phyloP scores from a whole-genome alignment of 2,888 invertebrate species.

The Anagyrus pseudococci region DNA sequence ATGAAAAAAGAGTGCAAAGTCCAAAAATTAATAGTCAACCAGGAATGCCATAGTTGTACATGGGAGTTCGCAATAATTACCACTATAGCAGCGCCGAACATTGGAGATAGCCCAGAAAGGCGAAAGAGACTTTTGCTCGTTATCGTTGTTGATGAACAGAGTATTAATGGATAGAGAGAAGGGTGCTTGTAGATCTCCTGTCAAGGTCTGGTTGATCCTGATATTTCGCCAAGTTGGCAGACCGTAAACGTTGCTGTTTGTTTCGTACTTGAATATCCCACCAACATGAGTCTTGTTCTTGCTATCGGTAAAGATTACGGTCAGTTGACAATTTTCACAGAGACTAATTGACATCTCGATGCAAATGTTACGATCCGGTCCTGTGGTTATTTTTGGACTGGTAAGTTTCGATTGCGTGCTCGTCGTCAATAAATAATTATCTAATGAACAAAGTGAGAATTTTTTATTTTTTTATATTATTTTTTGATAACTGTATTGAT shows the following conservation, averaged over 20 bases:
- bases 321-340: conserved; percentile 42
- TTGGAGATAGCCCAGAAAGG: conserved; percentile 45
- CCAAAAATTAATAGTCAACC: too few species aligned
- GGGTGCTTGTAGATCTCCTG: background rate
- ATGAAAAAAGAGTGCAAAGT: too few species aligned
- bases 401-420: conserved; percentile 17
- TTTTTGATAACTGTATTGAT: conserved; percentile 1
- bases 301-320: conserved; percentile 29
- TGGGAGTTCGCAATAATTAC: background rate
- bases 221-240: conserved; percentile 23
- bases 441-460: conserved; percentile 31
- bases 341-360: conserved; percentile 44
- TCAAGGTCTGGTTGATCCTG: conserved; percentile 14
- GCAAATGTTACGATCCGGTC: conserved; percentile 34
- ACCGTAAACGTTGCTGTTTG: background rate
- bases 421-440: conserved; percentile 40
- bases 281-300: background rate
- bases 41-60: background rate
- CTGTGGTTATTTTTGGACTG: conserved; percentile 25
- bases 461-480: background rate
- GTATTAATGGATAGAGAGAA: conserved; percentile 38
- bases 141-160: background rate
- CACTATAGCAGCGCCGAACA: conserved; percentile 35
- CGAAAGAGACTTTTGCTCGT: too few species aligned
- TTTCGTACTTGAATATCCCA: conserved; percentile 7